phyloP scores from a whole-genome alignment of 1,140 invertebrate genomes.

The Leptopilina boulardi region DNA sequence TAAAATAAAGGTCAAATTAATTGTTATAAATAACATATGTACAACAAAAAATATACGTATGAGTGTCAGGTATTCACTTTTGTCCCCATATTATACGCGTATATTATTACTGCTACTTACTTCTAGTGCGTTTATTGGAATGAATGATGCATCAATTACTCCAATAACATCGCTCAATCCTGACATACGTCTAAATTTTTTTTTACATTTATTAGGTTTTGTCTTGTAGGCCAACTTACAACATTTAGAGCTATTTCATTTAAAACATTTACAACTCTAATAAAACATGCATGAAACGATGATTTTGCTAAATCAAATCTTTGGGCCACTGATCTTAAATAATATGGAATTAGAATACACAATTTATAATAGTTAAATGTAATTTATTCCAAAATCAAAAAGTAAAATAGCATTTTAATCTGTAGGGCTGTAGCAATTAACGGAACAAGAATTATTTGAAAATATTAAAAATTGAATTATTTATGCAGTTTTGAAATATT shows the following conservation, averaged over 20 bases:
- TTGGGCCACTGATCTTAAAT: conserved; percentile 29
- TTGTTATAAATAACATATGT: too few species aligned
- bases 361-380: too few species aligned
- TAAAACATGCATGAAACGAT: conserved; percentile 21
- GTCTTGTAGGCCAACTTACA: conserved; percentile 24
- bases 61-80: too few species aligned
- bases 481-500: too few species aligned
- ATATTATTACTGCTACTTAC: neutral
- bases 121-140: conserved; percentile 37
- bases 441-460: too few species aligned
- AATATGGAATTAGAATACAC: neutral
- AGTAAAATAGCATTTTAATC: neutral
- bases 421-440: neutral
- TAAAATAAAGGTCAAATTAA: too few species aligned
- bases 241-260: conserved; percentile 29
- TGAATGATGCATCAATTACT: conserved; percentile 32
- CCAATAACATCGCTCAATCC: conserved; percentile 29
- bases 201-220: conserved; percentile 4
- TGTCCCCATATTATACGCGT: too few species aligned
- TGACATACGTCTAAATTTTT: neutral
- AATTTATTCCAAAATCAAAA: too few species aligned
- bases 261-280: conserved; percentile 23
- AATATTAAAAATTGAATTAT: too few species aligned
- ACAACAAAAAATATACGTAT: too few species aligned
- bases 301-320: conserved; percentile 34